phyloP scores from a whole-genome alignment of 2,888 invertebrate species.

The Nephrotoma appendiculata region DNA sequence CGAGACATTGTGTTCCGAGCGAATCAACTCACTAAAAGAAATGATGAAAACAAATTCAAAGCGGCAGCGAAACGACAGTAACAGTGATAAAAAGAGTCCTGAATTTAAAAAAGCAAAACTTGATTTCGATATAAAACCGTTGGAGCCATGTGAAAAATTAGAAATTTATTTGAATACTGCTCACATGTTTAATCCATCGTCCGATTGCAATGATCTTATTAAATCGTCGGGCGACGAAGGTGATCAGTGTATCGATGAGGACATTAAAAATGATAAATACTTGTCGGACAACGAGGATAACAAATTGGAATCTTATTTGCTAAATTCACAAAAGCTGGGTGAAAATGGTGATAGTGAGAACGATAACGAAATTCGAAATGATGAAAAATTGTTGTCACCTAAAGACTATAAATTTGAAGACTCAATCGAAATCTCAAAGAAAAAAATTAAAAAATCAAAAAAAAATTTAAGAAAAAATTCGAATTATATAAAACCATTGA shows the following conservation, averaged over 20 bases:
- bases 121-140: not conserved
- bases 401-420: slow-evolving; percentile 12
- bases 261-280: not conserved
- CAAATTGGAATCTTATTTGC: not conserved
- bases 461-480: not conserved
- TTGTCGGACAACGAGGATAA: slow-evolving; percentile 9
- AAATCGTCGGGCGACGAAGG: slow-evolving; percentile 5
- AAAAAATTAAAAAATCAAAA: slow-evolving; percentile 5
- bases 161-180: not conserved
- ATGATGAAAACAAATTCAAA: slow-evolving; percentile 20
- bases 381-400: not conserved
- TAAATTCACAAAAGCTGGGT: not conserved
- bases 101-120: slow-evolving; percentile 35
- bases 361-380: not conserved
- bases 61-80: slow-evolving; percentile 44
- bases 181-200: not conserved
- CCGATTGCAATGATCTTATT: not conserved
- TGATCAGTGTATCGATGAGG: slow-evolving; percentile 23
- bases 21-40: slow-evolving; percentile 15
- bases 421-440: not conserved
- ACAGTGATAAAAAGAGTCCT: slow-evolving; percentile 35
- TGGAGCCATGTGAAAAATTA: not conserved
- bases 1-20: slow-evolving; percentile 28
- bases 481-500: slow-evolving; percentile 19
- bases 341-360: not conserved